Conservation (phyloP, 2,113 vertebrate genomes). For the Silurus meridionalis region DNA sequence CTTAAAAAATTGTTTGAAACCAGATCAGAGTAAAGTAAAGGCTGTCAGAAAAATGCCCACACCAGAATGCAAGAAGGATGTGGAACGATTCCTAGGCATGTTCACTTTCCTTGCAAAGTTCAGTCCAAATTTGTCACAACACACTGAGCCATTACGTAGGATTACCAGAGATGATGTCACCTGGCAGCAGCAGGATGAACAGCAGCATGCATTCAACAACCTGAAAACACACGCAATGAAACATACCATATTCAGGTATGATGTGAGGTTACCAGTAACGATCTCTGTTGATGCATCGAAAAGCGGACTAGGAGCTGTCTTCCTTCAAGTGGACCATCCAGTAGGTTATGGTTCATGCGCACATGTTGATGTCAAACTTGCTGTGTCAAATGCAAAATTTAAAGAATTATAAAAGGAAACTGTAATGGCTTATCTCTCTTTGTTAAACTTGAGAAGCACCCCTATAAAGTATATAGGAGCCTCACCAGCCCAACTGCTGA, state of each 20-base stretch:
- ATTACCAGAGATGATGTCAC: neutral
- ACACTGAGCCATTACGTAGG: neutral
- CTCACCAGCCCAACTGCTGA: too few relatives aligned
- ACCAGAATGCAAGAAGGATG: neutral
- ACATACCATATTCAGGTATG: neutral
- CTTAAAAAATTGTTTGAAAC: neutral
- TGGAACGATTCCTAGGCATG: neutral
- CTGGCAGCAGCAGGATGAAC: slow-evolving; percentile 13
- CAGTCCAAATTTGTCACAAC: neutral
- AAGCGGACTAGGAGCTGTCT: neutral
- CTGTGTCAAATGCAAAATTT: too few relatives aligned
- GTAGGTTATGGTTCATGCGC: neutral
- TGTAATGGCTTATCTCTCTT: too few relatives aligned
- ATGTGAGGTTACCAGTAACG: neutral
- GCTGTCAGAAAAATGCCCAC: slow-evolving; percentile 20
- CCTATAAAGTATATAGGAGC: too few relatives aligned
- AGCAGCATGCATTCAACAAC: neutral
- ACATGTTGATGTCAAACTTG: too few relatives aligned
- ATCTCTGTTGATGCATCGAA: slow-evolving; percentile 1
- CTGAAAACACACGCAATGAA: slow-evolving; percentile 7
- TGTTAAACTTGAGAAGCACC: too few relatives aligned
- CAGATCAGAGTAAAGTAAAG: neutral
- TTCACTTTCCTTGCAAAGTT: neutral
- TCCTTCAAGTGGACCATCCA: slow-evolving; percentile 13
- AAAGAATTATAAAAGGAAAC: too few relatives aligned